Evolutionary conservation across 2,113 vertebrate species (phyloP).

Genomic region (Tachuris rubrigastra): DNA sequence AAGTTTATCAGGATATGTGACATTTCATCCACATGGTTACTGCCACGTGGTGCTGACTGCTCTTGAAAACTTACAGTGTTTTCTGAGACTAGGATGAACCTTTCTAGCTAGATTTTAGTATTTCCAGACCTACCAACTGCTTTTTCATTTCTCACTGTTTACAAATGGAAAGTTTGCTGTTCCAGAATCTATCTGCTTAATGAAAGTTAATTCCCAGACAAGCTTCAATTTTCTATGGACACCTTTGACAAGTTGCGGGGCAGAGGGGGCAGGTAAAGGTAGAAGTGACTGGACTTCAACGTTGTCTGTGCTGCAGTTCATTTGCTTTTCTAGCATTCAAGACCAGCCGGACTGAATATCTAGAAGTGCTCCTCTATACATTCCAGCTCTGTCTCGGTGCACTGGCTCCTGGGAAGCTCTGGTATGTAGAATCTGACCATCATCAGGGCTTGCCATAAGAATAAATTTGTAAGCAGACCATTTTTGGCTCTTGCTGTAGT

Average conservation of each 20-base stretch:
- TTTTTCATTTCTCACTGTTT: neutral
- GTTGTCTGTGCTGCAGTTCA: neutral
- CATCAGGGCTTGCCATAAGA: neutral
- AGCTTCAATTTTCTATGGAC: neutral
- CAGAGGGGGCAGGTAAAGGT: neutral
- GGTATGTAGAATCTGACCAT: neutral
- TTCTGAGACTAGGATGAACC: neutral
- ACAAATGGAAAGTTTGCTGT: neutral
- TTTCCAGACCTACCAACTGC: neutral
- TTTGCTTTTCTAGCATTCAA: neutral
- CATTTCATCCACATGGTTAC: neutral
- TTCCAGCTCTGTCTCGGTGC: neutral
- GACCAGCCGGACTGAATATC: neutral
- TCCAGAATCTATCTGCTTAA: neutral
- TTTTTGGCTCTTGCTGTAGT: slow-evolving; percentile 35
- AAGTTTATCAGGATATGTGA: neutral
- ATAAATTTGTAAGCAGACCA: slow-evolving; percentile 16
- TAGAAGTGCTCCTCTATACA: neutral
- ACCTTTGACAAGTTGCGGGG: neutral
- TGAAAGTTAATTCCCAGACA: neutral
- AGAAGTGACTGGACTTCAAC: neutral
- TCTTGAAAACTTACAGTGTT: neutral
- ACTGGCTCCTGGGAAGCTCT: slow-evolving; percentile 35
- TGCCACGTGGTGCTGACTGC: neutral
- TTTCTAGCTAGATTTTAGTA: neutral